phyloP scores from a whole-genome alignment of 2,888 invertebrate species.

The Nymphalis polychloros region DNA sequence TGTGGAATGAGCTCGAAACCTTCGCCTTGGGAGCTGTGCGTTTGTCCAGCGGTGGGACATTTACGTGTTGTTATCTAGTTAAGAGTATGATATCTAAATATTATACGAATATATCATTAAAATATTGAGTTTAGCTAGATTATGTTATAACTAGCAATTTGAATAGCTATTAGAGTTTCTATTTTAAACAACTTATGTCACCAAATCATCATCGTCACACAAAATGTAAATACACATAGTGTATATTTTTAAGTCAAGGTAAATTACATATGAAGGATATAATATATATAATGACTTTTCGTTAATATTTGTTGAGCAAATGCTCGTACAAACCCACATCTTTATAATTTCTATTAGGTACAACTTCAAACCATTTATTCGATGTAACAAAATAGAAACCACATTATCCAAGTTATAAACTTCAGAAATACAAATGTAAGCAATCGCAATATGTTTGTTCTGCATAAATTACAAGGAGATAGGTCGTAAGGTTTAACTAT shows the following conservation, averaged over 20 bases:
- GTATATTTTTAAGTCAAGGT: background rate
- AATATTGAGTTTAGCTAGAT: no score
- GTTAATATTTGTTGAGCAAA: background rate
- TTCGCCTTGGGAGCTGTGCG: no score
- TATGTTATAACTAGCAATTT: background rate
- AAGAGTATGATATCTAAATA: no score
- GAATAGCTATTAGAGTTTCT: conserved; percentile 19
- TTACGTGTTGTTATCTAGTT: no score
- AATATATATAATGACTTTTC: background rate
- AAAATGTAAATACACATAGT: conserved; percentile 8
- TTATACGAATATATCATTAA: no score
- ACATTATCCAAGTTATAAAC: conserved; percentile 18
- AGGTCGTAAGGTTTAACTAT: conserved; percentile 32
- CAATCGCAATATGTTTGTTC: conserved; percentile 30
- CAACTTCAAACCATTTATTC: conserved; percentile 1
- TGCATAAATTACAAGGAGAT: conserved; percentile 25
- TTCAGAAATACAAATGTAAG: conserved; percentile 17
- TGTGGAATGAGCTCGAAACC: no score
- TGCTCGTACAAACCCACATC: background rate
- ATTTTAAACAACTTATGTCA: conserved; percentile 21
- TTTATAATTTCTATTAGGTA: background rate
- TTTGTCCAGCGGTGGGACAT: no score
- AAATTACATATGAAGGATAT: background rate
- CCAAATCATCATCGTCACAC: conserved; percentile 18
- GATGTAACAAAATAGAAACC: conserved; percentile 16